Evolutionary conservation across 2,888 invertebrate genomes (phyloP), one percentile per base, ranked within the genome.

Genomic region (Hybos culiciformis): DNA sequence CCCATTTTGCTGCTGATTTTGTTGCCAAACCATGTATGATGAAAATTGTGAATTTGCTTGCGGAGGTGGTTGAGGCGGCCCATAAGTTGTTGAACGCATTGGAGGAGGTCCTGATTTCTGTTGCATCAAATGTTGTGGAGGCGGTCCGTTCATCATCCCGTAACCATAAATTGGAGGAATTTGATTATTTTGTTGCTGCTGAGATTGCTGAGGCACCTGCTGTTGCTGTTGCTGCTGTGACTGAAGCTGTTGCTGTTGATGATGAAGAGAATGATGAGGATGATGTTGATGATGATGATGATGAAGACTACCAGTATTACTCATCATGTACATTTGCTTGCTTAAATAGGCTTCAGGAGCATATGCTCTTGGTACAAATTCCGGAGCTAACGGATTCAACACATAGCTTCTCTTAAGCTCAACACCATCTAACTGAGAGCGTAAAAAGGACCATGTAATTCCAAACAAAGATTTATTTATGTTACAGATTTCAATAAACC

Each of bases 311-410:
- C 54, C 39, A 37, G n/a, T n/a, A 15, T 39, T 42, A 39, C 51
- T 47, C 24, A 55, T 56, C 50, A 64, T 54, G 5, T 62, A 61
- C 0, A 62, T 58, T 47, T 66, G 66, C 26, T 68, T 63, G 31
- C 66, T 62, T 29, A 71, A 57, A 48, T 70, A 70, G 1, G 68
- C 64, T 52, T 70, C 70, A 4, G 68, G 64, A 50, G 70, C 65
- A 48, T 63, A 59, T 43, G 73, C 70, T 26, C 80, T 67, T 1
- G 85, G 86, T 31, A 85, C 71, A 62, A 86, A 86, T 57, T 83
- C 84, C 0, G 82, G 79, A 0, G 87, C 87, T 39, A 84, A 60
- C 0, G 87, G 87, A 66, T 87, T 87, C n/a, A 87, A 66, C 4
- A 78, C 76, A 58, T 80, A 83, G 4, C 77, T 78, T 47, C 80